Percentiles rank a stretch among this genome's conserved stretches.
These are phyloP conservation scores for Lepidothrix coronata DNA, from an alignment of 2,113 vertebrate species.

Conservation along the genomic window DNA sequence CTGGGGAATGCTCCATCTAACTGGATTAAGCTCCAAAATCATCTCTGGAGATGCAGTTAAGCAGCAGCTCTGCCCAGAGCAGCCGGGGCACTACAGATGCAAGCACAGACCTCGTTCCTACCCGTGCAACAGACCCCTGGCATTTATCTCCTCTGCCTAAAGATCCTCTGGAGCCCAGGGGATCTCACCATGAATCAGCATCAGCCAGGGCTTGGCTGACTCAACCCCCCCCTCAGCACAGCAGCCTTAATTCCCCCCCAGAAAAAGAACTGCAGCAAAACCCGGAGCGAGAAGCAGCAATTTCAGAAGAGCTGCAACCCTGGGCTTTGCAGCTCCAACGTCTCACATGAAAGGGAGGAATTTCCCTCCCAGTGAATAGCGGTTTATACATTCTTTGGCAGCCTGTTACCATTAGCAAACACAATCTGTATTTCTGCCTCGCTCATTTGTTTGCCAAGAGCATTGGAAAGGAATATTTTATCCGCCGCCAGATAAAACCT, in stretches of 20 bases:
- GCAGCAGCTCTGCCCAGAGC: background rate
- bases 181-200: background rate
- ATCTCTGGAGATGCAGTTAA: background rate
- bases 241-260: accelerated
- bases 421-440: constrained; percentile 8
- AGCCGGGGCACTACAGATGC: accelerated
- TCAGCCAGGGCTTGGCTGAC: background rate
- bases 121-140: background rate
- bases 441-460: background rate
- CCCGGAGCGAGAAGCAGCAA: accelerated
- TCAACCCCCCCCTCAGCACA: background rate
- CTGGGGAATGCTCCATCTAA: accelerated
- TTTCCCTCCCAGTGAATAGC: background rate
- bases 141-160: background rate
- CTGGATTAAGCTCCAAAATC: background rate
- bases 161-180: background rate
- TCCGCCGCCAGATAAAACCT: background rate
- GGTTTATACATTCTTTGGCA: background rate
- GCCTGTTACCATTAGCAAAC: background rate
- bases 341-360: background rate
- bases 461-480: background rate
- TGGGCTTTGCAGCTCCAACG: background rate
- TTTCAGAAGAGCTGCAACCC: background rate
- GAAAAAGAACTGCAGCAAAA: background rate
- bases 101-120: background rate